Evolutionary conservation across 2,888 invertebrate species (phyloP).

Genomic region (Chrysina gloriosa): DNA sequence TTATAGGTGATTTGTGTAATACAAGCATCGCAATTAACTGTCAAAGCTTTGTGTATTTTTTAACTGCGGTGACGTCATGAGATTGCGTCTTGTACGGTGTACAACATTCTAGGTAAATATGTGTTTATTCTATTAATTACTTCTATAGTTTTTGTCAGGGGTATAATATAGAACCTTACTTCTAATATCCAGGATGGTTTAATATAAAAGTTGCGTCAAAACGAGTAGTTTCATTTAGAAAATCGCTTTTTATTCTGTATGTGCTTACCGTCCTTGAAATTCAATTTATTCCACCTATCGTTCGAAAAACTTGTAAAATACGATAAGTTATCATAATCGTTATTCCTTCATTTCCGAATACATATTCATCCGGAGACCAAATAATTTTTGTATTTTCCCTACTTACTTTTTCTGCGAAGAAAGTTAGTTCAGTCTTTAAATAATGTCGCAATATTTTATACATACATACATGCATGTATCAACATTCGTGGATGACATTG

Average conservation of each 20-base stretch:
- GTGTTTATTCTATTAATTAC: constrained; percentile 50
- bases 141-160: constrained; percentile 9
- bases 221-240: constrained; percentile 52
- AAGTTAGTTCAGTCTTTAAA: constrained; percentile 48
- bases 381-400: constrained; percentile 7
- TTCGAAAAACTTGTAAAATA: constrained; percentile 37
- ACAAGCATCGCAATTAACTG: constrained; percentile 51
- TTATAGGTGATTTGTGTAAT: constrained; percentile 53
- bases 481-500: constrained; percentile 57
- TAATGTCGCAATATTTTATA: constrained; percentile 56
- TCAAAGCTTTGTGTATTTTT: constrained; percentile 57
- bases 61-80: constrained; percentile 64
- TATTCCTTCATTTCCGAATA: constrained; percentile 28
- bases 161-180: background rate
- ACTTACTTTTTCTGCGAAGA: constrained; percentile 49
- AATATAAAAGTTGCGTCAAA: constrained; percentile 48
- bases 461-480: constrained; percentile 43
- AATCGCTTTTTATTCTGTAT: constrained; percentile 42
- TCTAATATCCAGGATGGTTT: constrained; percentile 45
- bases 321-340: constrained; percentile 32
- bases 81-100: constrained; percentile 63
- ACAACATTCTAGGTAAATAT: constrained; percentile 57
- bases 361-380: constrained; percentile 1
- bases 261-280: constrained; percentile 42
- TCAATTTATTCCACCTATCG: constrained; percentile 42